These are phyloP conservation scores for Eupithecia subumbrata DNA, from an alignment of 2,888 invertebrate species.

Conservation along the genomic window DNA sequence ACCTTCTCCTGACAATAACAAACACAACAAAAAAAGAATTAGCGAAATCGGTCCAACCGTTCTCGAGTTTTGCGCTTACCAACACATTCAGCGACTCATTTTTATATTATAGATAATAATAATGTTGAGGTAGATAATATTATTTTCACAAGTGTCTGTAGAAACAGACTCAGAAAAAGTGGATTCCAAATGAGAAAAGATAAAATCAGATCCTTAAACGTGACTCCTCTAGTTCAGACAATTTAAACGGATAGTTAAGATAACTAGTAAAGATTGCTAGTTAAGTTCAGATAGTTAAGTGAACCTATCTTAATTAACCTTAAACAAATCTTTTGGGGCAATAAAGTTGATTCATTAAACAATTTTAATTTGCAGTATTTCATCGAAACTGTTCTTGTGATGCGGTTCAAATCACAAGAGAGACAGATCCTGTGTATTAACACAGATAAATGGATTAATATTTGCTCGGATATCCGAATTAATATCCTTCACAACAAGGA, in stretches of 20 bases:
- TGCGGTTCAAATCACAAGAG: slow-evolving; percentile 34
- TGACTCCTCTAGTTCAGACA: slow-evolving; percentile 4
- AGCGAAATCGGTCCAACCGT: too few relatives aligned
- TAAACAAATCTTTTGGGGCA: slow-evolving; percentile 75
- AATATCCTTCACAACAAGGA: neutral
- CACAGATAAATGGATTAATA: too few relatives aligned
- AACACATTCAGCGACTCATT: too few relatives aligned
- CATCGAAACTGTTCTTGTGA: slow-evolving; percentile 65
- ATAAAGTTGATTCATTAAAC: slow-evolving; percentile 81
- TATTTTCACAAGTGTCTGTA: neutral
- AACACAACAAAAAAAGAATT: too few relatives aligned
- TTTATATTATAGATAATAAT: too few relatives aligned
- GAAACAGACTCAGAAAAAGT: neutral
- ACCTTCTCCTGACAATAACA: too few relatives aligned
- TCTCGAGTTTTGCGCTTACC: too few relatives aligned
- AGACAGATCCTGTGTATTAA: neutral
- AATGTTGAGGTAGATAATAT: neutral
- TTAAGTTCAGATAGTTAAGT: slow-evolving; percentile 24
- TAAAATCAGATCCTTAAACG: neutral
- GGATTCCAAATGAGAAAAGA: neutral
- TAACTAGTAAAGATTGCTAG: slow-evolving; percentile 6
- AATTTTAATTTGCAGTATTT: slow-evolving; percentile 83
- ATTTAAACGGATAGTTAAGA: slow-evolving; percentile 16
- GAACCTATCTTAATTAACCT: slow-evolving; percentile 67
- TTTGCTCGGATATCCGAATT: neutral